Evolutionary conservation across 2,797 vertebrate species (phyloP), one percentile per base, ranked within the genome.

Genomic region (Cryptoprocta ferox): DNA sequence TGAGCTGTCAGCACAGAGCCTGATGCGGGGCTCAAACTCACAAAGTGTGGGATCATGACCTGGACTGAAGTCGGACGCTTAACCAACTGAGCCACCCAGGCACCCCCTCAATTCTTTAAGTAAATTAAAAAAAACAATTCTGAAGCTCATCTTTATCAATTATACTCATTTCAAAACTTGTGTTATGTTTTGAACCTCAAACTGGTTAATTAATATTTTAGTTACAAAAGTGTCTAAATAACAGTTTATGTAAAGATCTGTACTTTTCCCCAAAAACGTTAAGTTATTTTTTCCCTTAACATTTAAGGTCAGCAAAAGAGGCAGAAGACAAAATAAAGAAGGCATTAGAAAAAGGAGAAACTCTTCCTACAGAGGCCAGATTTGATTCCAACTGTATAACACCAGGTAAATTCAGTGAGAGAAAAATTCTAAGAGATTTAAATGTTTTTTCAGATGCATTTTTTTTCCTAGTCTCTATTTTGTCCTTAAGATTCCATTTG

Each of bases 381-480:
- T 99, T 99, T 94, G 99, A 99, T 98, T 99, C 99, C 95, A 99
- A 99, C 98, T 99, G 99, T 97, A 99, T 99, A 98, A 99, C 99
- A 81, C 99, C 99, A 97, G 99, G 99, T 99, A 99, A 98, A 94
- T 70, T 35, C 61, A 94, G 71, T 86, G 68, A 85, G 59, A 89
- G 48, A 63, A 78, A 85, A 95, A 32, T 48, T 94, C 85, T 91
- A 16, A 81, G 28, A 76, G 42, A 76, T 48, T 76, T 76, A 95
- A 89, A 79, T 97, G 37, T 18, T 90, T 87, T 96, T 93, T 76
- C n/a, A 70, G 85, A 82, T 78, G 3, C 68, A 7, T 79, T 96
- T 84, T 90, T 16, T 80, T 94, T 97, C 56, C 16, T 84, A n/a
- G 28, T 14, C 15, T 95, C 15, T 91, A 35, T 81, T 73, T 95